These are phyloP conservation scores for Phyto melanocephala DNA, from an alignment of 2,888 invertebrate species.

Conservation along the genomic window DNA sequence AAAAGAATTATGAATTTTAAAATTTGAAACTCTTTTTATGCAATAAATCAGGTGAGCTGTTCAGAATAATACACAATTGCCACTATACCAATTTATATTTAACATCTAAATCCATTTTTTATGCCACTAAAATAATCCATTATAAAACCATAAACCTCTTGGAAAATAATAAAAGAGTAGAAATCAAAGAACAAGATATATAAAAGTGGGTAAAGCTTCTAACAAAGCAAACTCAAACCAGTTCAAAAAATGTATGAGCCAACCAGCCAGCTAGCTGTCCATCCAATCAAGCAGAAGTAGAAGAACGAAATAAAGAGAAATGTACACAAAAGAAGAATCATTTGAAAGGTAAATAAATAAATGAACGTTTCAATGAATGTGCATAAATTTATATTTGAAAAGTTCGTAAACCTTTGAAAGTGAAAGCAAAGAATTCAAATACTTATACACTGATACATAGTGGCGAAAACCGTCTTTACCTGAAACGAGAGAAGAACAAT, in stretches of 20 bases:
- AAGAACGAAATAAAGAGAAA: slow-evolving; percentile 14
- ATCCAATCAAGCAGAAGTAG: neutral
- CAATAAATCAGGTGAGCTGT: too few species aligned
- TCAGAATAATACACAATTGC: neutral
- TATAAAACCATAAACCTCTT: slow-evolving; percentile 12
- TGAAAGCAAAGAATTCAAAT: slow-evolving; percentile 72
- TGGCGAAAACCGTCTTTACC: neutral
- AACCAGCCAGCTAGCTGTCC: neutral
- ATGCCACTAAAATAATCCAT: neutral
- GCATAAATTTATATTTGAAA: slow-evolving; percentile 73
- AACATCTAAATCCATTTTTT: neutral
- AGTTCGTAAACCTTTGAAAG: slow-evolving; percentile 79
- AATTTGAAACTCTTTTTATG: too few species aligned
- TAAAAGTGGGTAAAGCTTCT: neutral
- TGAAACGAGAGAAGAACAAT: slow-evolving; percentile 17
- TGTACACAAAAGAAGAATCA: slow-evolving; percentile 44
- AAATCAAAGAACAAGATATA: slow-evolving; percentile 1
- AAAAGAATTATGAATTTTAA: too few species aligned
- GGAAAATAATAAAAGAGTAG: neutral
- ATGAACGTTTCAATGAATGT: slow-evolving; percentile 37
- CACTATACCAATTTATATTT: neutral
- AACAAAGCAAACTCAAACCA: slow-evolving; percentile 18
- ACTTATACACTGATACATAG: neutral
- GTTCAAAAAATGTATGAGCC: slow-evolving; percentile 18
- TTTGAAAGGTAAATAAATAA: slow-evolving; percentile 59